Evolutionary conservation across 2,888 invertebrate species (phyloP).

Genomic region (Dasysyrphus tricinctus): DNA sequence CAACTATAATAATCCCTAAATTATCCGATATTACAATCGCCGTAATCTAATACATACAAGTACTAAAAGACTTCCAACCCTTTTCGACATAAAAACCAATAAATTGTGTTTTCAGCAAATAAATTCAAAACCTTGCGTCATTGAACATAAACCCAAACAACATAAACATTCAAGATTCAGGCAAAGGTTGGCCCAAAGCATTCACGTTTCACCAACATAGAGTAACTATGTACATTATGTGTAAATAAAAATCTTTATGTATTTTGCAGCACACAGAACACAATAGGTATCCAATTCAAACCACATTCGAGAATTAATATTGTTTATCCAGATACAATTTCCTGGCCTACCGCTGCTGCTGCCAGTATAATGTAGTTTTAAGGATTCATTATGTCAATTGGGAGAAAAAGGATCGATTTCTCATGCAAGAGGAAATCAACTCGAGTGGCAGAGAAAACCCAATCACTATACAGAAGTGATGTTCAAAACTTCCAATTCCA

Average conservation of each 20-base stretch:
- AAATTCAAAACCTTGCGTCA: constrained; percentile 53
- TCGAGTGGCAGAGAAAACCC: constrained; percentile 39
- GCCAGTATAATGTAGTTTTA: constrained; percentile 52
- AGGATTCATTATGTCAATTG: constrained; percentile 58
- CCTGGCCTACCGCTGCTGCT: constrained; percentile 7
- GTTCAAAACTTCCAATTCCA: constrained; percentile 10
- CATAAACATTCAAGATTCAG: neutral
- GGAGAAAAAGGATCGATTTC: constrained; percentile 47
- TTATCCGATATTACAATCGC: constrained; percentile 1
- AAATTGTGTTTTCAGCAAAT: constrained; percentile 58
- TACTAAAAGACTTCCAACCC: constrained; percentile 7
- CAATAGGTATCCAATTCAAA: constrained; percentile 1
- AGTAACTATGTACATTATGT: neutral
- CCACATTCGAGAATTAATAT: constrained; percentile 26
- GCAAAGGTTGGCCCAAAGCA: constrained; percentile 2
- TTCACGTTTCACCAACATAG: neutral
- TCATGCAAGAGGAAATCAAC: constrained; percentile 44
- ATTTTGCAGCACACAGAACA: neutral
- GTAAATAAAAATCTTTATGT: constrained; percentile 8
- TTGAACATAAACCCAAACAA: constrained; percentile 59
- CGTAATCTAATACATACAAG: neutral
- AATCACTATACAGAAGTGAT: neutral
- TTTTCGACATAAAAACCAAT: constrained; percentile 27
- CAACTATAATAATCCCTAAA: constrained; percentile 3
- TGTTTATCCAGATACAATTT: constrained; percentile 57